A percentile compares a stretch with the other conserved stretches of the same genome.
Evolutionary conservation across 2,113 vertebrate species (phyloP).

Genomic region (Cepphus grylle): DNA sequence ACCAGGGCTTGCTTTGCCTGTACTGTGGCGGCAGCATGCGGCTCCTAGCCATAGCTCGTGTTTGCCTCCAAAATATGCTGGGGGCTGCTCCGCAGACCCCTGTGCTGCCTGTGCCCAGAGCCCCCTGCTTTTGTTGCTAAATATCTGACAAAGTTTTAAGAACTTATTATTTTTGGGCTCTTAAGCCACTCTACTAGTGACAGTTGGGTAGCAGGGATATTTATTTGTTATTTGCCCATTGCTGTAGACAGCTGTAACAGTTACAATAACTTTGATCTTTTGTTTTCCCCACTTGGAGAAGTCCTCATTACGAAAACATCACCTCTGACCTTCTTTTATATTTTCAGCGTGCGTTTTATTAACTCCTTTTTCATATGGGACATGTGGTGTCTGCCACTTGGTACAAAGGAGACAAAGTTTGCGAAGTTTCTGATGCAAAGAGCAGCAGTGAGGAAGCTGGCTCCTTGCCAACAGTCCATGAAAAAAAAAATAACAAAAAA

Average conservation of each 20-base stretch:
- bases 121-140: not conserved
- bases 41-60: not conserved
- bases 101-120: not conserved
- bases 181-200: not conserved
- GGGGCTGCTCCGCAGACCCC: rapidly evolving
- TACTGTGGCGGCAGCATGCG: rapidly evolving
- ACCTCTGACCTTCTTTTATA: slow-evolving; percentile 69
- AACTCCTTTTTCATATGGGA: slow-evolving; percentile 68
- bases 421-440: slow-evolving; percentile 30
- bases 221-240: not conserved
- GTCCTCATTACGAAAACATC: slow-evolving; percentile 57
- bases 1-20: not conserved
- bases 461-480: not conserved
- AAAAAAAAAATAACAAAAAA: not conserved
- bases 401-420: slow-evolving; percentile 34
- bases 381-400: slow-evolving; percentile 51
- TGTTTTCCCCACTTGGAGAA: slow-evolving; percentile 65
- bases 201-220: not conserved
- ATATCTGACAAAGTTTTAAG: not conserved
- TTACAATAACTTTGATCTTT: slow-evolving; percentile 57
- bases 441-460: slow-evolving; percentile 2
- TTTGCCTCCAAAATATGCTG: not conserved
- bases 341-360: slow-evolving; percentile 68
- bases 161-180: not conserved
- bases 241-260: slow-evolving; percentile 38